Percentiles rank a stretch among this genome's conserved stretches.
These are phyloP conservation scores for Eledone cirrhosa DNA, from an alignment of 2,888 invertebrate genomes.

Conservation along the genomic window DNA sequence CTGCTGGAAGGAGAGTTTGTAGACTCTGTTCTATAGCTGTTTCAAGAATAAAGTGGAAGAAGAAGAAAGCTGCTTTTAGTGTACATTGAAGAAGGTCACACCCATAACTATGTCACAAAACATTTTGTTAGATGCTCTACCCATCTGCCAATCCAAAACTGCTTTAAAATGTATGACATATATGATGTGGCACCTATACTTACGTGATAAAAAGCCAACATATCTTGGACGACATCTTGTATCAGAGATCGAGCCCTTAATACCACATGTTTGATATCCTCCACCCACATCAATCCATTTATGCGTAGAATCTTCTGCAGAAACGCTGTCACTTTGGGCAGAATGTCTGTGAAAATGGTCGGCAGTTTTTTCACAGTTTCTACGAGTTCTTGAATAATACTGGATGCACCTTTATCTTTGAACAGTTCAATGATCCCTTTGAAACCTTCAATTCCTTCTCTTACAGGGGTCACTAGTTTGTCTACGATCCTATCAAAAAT, in stretches of 20 bases:
- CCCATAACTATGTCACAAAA: too few species aligned
- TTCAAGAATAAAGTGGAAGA: too few species aligned
- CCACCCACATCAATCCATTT: constrained; percentile 33
- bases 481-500: not conserved
- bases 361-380: constrained; percentile 31
- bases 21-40: too few species aligned
- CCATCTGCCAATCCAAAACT: too few species aligned
- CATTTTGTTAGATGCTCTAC: too few species aligned
- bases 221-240: constrained; percentile 35
- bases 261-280: constrained; percentile 30
- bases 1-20: too few species aligned
- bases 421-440: not conserved
- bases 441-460: not conserved
- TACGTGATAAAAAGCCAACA: constrained; percentile 36
- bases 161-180: too few species aligned
- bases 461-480: not conserved
- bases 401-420: not conserved
- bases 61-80: too few species aligned
- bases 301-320: constrained; percentile 27
- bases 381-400: constrained; percentile 4
- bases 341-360: not conserved
- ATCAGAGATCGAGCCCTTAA: constrained; percentile 32
- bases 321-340: constrained; percentile 26
- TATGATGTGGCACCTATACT: too few species aligned
- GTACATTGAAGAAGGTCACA: too few species aligned